phyloP scores from a whole-genome alignment of 2,113 vertebrate genomes.

The Rhinolophus sinicus region DNA sequence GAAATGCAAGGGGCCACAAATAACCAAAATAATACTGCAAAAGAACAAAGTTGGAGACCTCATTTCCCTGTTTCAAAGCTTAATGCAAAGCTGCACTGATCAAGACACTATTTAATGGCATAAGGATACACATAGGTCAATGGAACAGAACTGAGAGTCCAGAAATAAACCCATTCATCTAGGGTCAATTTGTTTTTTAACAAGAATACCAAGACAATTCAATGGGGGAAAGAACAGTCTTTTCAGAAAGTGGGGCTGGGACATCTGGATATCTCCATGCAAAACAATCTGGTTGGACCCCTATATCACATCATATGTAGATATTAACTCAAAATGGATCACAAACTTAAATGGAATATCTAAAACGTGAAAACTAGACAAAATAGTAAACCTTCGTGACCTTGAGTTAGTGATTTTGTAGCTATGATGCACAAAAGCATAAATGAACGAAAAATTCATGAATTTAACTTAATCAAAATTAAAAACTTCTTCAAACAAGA shows the following conservation, averaged over 20 bases:
- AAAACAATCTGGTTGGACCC: neutral
- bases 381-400: neutral
- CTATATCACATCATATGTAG: neutral
- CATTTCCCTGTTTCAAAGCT: neutral
- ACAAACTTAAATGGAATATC: neutral
- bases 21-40: neutral
- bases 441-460: neutral
- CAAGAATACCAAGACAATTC: neutral
- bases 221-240: neutral
- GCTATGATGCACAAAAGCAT: neutral
- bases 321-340: neutral
- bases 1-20: neutral
- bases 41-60: neutral
- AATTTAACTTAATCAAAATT: neutral
- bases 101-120: neutral
- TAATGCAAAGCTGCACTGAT: neutral
- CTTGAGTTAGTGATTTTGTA: constrained; percentile 22
- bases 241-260: neutral
- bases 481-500: constrained; percentile 32
- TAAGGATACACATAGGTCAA: neutral
- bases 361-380: constrained; percentile 14
- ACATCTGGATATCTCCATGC: neutral
- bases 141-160: neutral
- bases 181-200: neutral
- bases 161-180: neutral